Percentiles rank a stretch among this genome's conserved stretches.
Evolutionary conservation across 2,888 invertebrate species (phyloP).

Genomic region (Polyommatus iphigenia): DNA sequence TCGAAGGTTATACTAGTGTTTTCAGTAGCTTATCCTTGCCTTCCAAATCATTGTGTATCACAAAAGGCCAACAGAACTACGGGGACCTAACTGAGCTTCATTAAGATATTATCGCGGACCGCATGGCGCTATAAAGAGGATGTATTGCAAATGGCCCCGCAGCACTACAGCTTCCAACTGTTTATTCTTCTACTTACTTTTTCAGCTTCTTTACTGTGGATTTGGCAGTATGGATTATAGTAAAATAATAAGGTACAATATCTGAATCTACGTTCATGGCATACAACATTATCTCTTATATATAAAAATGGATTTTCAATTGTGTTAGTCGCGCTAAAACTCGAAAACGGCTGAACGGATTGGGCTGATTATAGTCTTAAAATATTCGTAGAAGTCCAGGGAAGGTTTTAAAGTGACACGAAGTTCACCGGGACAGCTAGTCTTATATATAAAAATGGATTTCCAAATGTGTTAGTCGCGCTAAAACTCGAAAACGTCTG

Average conservation of each 20-base stretch:
- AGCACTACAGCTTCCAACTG: not conserved
- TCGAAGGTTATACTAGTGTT: not conserved
- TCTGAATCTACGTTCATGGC: not conserved
- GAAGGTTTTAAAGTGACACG: no score
- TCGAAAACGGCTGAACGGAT: no score
- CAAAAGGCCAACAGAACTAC: conserved; percentile 16
- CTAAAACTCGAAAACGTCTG: no score
- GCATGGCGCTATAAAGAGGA: conserved; percentile 20
- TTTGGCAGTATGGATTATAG: not conserved
- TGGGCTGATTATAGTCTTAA: no score
- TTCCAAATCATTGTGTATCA: not conserved
- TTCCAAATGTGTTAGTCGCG: no score
- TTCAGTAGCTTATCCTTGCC: not conserved
- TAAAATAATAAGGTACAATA: not conserved
- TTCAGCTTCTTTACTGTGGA: not conserved
- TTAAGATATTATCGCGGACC: conserved; percentile 38
- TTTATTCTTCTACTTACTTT: conserved; percentile 18
- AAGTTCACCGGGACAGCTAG: no score
- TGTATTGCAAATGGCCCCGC: conserved; percentile 25
- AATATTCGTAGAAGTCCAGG: no score
- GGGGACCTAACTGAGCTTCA: conserved; percentile 34
- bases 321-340: no score
- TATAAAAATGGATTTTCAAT: no score
- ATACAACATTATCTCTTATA: no score
- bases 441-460: no score